Evolutionary conservation across 2,113 vertebrate genomes (phyloP).

Genomic region (Cyprinodon brontotheroides): DNA sequence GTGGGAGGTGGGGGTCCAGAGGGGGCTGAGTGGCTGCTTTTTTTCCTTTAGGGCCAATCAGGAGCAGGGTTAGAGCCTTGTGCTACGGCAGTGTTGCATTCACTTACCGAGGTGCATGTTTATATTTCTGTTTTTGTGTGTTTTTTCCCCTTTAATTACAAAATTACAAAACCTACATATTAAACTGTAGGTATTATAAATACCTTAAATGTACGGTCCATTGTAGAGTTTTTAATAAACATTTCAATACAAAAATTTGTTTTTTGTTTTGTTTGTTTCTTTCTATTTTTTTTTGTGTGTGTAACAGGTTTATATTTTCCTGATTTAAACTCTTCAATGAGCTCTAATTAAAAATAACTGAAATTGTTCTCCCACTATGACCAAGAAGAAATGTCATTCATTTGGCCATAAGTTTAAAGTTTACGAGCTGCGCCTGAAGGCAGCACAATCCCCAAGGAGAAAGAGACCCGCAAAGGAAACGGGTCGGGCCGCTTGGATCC

Average conservation of each 20-base stretch:
- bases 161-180: not conserved
- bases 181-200: not conserved
- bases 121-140: not conserved
- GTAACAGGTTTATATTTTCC: not conserved
- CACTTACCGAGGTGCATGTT: conserved; percentile 17
- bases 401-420: not conserved
- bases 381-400: not conserved
- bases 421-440: conserved; percentile 37
- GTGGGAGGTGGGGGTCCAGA: not conserved
- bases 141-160: too few species aligned
- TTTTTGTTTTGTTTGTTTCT: not conserved
- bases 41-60: conserved; percentile 60
- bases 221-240: not conserved
- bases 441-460: conserved; percentile 72
- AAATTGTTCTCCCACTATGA: not conserved
- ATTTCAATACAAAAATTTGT: not conserved
- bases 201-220: not conserved
- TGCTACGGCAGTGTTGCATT: conserved; percentile 42
- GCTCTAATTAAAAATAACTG: not conserved
- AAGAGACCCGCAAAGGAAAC: conserved; percentile 62
- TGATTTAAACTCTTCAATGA: not conserved
- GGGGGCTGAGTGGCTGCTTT: conserved; percentile 29
- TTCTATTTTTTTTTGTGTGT: not conserved
- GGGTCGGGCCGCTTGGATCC: conserved; percentile 45
- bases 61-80: conserved; percentile 22